A percentile compares a stretch with the other conserved stretches of the same genome.
Evolutionary conservation across 2,113 vertebrate species (phyloP).

Genomic region (Prolemur simus): DNA sequence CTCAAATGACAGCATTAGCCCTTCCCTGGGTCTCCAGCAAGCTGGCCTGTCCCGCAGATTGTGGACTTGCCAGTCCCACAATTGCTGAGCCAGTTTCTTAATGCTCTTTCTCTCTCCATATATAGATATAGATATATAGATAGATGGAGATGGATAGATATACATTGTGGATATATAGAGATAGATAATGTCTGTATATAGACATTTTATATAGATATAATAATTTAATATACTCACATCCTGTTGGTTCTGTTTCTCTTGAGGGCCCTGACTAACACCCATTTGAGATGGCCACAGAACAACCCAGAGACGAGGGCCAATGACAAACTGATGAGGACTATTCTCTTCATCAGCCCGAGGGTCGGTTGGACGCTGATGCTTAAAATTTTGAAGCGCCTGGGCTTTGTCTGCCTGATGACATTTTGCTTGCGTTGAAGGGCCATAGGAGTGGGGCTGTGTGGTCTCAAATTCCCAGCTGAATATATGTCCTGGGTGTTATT

Average conservation of each 20-base stretch:
- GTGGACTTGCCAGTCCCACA: neutral
- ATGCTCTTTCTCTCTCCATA: neutral
- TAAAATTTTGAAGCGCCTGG: neutral
- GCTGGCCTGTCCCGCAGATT: neutral
- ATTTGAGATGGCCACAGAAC: neutral
- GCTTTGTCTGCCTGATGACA: neutral
- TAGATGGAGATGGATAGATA: neutral
- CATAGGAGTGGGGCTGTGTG: neutral
- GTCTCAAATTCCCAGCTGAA: slow-evolving; percentile 52
- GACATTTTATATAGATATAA: neutral
- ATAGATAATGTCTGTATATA: neutral
- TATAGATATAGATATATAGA: neutral
- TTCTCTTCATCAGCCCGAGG: neutral
- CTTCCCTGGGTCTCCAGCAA: neutral
- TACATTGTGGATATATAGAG: neutral
- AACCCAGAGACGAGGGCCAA: neutral
- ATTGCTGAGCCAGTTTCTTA: neutral
- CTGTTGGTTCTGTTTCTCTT: neutral
- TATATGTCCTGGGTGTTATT: slow-evolving; percentile 49
- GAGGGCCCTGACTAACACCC: neutral
- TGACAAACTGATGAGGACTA: neutral
- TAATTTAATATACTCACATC: neutral
- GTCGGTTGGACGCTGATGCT: neutral
- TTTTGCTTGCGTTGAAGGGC: neutral
- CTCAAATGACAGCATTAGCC: neutral